Conservation (phyloP, 2,888 invertebrate species). For the Ectemnius lituratus region DNA sequence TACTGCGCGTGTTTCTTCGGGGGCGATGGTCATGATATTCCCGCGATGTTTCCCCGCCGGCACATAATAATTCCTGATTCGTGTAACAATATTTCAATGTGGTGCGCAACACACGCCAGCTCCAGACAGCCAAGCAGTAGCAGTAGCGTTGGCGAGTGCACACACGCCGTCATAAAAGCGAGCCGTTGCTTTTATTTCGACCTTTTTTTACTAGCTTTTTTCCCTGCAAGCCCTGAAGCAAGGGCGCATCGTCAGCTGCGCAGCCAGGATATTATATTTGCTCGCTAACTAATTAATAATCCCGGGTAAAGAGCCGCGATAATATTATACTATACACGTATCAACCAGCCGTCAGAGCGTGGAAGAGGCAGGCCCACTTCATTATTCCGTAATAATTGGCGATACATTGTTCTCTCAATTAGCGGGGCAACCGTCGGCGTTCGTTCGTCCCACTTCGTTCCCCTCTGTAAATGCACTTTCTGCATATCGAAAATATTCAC, state of each 20-base stretch:
- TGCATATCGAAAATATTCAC: neutral
- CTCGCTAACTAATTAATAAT: constrained; percentile 31
- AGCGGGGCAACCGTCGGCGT: constrained; percentile 4
- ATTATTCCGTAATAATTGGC: constrained; percentile 35
- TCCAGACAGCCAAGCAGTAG: no score
- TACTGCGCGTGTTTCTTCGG: no score
- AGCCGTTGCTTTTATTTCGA: no score
- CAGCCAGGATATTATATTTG: constrained; percentile 5
- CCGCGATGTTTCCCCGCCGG: no score
- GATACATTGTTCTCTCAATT: constrained; percentile 35
- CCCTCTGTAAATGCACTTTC: neutral
- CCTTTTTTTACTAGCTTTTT: neutral
- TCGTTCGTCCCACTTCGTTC: neutral
- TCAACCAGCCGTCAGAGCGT: neutral
- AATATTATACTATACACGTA: constrained; percentile 10
- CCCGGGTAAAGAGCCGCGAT: neutral
- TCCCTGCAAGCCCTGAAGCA: no score
- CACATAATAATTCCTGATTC: no score
- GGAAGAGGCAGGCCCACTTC: constrained; percentile 10
- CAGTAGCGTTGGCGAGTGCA: no score
- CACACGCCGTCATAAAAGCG: no score
- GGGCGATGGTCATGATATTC: no score
- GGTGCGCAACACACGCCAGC: no score
- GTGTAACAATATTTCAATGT: no score
- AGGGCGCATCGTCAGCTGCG: neutral